These are phyloP conservation scores for Ochotona princeps DNA, from an alignment of 2,113 vertebrate genomes.

Conservation along the genomic window DNA sequence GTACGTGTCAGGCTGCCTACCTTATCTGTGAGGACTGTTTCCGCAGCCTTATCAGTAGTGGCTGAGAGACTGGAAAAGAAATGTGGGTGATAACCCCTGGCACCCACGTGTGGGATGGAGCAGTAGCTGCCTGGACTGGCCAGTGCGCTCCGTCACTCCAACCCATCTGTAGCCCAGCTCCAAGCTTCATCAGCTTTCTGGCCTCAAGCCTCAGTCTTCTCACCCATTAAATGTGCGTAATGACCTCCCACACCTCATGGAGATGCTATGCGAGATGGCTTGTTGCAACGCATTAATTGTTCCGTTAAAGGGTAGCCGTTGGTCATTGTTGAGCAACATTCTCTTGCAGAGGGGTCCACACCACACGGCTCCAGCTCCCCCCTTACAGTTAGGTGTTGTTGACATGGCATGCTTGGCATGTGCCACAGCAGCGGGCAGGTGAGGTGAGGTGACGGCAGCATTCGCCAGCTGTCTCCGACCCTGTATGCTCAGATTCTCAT, in stretches of 20 bases:
- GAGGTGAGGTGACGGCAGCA: neutral
- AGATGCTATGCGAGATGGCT: neutral
- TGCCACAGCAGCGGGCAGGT: neutral
- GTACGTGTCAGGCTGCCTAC: neutral
- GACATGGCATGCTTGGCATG: neutral
- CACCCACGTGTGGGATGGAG: neutral
- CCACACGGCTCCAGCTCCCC: too few species aligned
- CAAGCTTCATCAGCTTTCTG: neutral
- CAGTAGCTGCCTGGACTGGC: neutral
- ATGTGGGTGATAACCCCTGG: neutral
- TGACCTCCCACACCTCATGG: neutral
- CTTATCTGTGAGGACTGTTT: neutral
- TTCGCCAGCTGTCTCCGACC: neutral
- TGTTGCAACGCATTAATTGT: neutral
- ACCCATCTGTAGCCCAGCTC: neutral
- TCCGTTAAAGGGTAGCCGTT: neutral
- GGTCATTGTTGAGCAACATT: accelerated
- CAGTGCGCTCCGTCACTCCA: neutral
- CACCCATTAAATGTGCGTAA: neutral
- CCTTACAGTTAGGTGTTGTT: neutral
- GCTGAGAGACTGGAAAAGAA: neutral
- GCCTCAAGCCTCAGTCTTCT: neutral
- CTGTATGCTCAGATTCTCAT: neutral
- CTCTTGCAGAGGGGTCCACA: neutral
- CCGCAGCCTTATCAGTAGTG: neutral